Base-by-base conservation (phyloP, 2,888 invertebrate species). In the Troides helena region DNA sequence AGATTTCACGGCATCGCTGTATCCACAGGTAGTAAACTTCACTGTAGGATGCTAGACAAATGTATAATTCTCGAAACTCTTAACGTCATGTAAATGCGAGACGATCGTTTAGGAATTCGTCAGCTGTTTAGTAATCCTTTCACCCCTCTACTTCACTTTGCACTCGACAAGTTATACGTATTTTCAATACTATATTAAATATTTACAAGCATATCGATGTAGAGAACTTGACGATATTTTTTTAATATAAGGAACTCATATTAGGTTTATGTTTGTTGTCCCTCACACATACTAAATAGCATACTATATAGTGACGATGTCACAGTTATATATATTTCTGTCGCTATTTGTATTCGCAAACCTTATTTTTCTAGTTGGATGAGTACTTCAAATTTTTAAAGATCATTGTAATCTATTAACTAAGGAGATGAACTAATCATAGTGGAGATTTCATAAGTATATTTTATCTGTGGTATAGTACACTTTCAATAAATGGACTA, bases 71-170 rank as follows among this genome's bases (percentile, higher is more conserved):
- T 82, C 77, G 81, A 84, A 79, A 74, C 85, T 79, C 74, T 80
- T 81, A 85, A 79, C 80, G 85, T 78, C 81, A 81, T 85, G 87
- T 86, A 85, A 78, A 85, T 84, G 67, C 72, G 81, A 85, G 87
- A 88, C 87, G 86, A 87, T 86, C 87, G 88, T 83, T 80, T 82
- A 71, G 88, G 89, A 85, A 90, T 90, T 83, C 88, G 81, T 81
- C 83, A 80, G 87, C 88, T 86, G 89, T 90, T 89, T 89, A 88
- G 88, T 87, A 90, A 89, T 89, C 85, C 81, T 75, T 80, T 81
- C n/a, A 39, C 56, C 25, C 25, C 39, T 59, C 62, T 62, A 50
- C 21, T 62, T 66, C 65, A 58, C 21, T 62, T 62, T 62, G 43
- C 25, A 63, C 43, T 39, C 30, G 10, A 46, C 62, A 65, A 65